A percentile compares a stretch with the other conserved stretches of the same genome.
phyloP scores from a whole-genome alignment of 2,888 invertebrate genomes.

The Platycheirus albimanus region DNA sequence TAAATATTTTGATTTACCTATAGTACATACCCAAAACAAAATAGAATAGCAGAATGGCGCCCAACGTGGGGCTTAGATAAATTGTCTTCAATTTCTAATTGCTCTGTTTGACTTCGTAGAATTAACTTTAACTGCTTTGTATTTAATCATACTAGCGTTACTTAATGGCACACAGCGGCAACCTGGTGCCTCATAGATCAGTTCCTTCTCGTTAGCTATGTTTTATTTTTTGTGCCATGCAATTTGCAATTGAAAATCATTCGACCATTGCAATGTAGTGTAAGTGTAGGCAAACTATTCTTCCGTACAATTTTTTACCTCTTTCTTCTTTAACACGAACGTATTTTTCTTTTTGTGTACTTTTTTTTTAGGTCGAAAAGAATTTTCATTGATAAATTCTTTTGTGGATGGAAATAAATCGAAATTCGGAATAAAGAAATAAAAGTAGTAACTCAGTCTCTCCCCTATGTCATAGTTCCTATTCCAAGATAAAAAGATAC shows the following conservation, averaged over 20 bases:
- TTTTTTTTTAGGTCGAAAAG: slow-evolving; percentile 52
- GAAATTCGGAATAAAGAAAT: slow-evolving; percentile 58
- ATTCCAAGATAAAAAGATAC: slow-evolving; percentile 16
- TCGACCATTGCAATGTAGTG: slow-evolving; percentile 59
- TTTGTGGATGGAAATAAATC: slow-evolving; percentile 59
- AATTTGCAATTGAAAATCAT: slow-evolving; percentile 72
- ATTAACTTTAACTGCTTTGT: too few species aligned
- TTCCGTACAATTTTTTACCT: neutral
- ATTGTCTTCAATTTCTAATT: too few species aligned
- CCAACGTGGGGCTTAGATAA: too few species aligned
- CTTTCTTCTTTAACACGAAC: neutral
- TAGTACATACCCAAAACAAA: too few species aligned
- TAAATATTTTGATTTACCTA: too few species aligned
- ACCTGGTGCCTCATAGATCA: neutral
- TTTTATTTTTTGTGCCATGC: slow-evolving; percentile 46
- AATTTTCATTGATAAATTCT: slow-evolving; percentile 70
- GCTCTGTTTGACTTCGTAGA: too few species aligned
- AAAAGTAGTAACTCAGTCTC: slow-evolving; percentile 37
- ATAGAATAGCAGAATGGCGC: too few species aligned
- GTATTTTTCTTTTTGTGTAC: neutral
- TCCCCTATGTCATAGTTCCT: neutral
- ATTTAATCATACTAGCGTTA: too few species aligned
- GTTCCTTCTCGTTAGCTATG: slow-evolving; percentile 17
- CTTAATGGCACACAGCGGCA: too few species aligned
- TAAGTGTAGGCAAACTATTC: slow-evolving; percentile 47